phyloP scores from a whole-genome alignment of 2,797 vertebrate species.

The Protonibea diacanthus region DNA sequence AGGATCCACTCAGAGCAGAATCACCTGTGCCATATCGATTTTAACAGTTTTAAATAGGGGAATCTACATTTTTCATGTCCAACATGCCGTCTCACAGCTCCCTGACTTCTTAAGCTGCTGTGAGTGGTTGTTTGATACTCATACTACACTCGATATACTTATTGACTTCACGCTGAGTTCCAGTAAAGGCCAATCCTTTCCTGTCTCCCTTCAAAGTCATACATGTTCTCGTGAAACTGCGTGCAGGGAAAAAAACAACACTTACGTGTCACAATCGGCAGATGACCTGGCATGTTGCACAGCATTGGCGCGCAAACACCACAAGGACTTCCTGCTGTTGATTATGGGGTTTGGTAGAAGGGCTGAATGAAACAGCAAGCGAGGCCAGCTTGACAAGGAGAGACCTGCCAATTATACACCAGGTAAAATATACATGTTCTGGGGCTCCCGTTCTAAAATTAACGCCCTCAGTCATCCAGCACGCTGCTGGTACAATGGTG shows the following conservation, averaged over 20 bases:
- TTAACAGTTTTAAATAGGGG: too few relatives aligned
- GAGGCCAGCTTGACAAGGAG: slow-evolving; percentile 63
- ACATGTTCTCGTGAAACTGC: slow-evolving; percentile 10
- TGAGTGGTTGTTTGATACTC: background rate
- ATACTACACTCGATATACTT: background rate
- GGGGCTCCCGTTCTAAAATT: slow-evolving; percentile 68
- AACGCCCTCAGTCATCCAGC: slow-evolving; percentile 52
- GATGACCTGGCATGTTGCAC: slow-evolving; percentile 65
- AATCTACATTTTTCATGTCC: background rate
- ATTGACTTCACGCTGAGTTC: too few relatives aligned
- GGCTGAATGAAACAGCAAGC: slow-evolving; percentile 67
- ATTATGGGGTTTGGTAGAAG: slow-evolving; percentile 82
- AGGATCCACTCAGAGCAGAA: background rate
- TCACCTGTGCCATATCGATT: background rate
- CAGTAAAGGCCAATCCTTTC: background rate
- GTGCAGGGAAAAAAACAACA: slow-evolving; percentile 37
- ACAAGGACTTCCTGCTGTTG: slow-evolving; percentile 81
- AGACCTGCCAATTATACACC: slow-evolving; percentile 78
- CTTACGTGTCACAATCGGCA: slow-evolving; percentile 68
- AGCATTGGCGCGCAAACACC: slow-evolving; percentile 57
- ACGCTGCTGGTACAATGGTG: slow-evolving; percentile 23
- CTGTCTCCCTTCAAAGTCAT: slow-evolving; percentile 22
- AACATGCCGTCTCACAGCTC: too few relatives aligned
- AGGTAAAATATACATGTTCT: slow-evolving; percentile 72
- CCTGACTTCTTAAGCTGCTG: background rate